Base-by-base conservation (phyloP, 2,113 vertebrate genomes). In the Calyptommatus sinebrachiatus region DNA sequence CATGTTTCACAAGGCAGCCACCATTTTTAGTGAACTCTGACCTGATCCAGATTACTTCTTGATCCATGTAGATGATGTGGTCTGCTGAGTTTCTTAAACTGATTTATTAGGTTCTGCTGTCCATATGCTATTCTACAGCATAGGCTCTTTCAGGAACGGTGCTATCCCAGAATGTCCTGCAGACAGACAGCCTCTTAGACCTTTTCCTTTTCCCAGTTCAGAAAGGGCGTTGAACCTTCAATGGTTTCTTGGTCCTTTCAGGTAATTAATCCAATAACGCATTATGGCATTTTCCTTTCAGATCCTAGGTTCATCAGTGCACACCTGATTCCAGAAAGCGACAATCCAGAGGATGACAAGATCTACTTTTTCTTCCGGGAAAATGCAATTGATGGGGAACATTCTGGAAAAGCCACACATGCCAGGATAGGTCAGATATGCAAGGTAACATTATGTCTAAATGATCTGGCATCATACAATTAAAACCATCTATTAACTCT, bases 321-420 rank as follows among this genome's bases (percentile, higher is more conserved):
- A 67, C 96, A 99, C 86, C 94, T 96, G 85, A 97, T 99, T 88
- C 97, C 97, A 48, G 98, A 99, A 90, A 99, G 97, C 0, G 98
- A 99, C 93, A 99, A 99, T 82, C 97, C 97, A 63, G 98, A 99
- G 89, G 98, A 99, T 73, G 97, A 99, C 89, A 99, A 99, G 95
- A 96, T 99, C 77, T 99, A 98, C 91, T 94, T 99, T 91, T 98
- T 99, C 95, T 99, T 99, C 92, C 96, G 97, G 78, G 98, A 99
- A 92, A 99, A 96, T 26, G 98, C 98, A 1, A 97, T 99, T 63
- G 98, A 99, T 77, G 98, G 98, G 75, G 98, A 99, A 80, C 97
- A 99, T 81, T 95, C 95, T 41, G 97, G 98, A 86, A 99, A 99
- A 91, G 98, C 98, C 71, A 99, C 97, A 28, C 96, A 99, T 1